phyloP scores from a whole-genome alignment of 2,888 invertebrate genomes.

The Cosmopolites sordidus region DNA sequence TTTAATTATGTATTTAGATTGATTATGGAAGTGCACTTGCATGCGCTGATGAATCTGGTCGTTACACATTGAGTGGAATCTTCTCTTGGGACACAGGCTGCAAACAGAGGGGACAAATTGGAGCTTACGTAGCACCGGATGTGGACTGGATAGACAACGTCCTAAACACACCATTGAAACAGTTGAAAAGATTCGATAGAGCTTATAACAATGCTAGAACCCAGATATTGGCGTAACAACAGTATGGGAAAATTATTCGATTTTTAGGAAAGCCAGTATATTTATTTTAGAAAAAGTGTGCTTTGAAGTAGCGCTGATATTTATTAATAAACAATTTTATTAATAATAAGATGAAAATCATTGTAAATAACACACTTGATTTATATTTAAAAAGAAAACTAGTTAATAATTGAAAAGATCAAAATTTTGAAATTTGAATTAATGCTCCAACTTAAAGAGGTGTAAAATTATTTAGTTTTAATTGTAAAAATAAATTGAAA shows the following conservation, averaged over 20 bases:
- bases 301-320: too few relatives aligned
- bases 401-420: too few relatives aligned
- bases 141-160: slow-evolving; percentile 48
- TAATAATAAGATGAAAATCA: too few relatives aligned
- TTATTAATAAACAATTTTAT: slow-evolving; percentile 1
- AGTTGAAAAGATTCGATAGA: slow-evolving; percentile 42
- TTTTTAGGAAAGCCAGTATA: background rate
- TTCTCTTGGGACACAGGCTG: slow-evolving; percentile 75
- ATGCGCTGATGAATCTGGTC: slow-evolving; percentile 66
- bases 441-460: too few relatives aligned
- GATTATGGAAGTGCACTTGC: slow-evolving; percentile 80
- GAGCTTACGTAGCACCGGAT: slow-evolving; percentile 49
- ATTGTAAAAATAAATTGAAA: too few relatives aligned
- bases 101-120: slow-evolving; percentile 47
- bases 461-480: too few relatives aligned
- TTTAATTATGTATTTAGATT: slow-evolving; percentile 38
- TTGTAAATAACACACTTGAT: too few relatives aligned
- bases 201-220: slow-evolving; percentile 25
- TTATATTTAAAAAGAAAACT: too few relatives aligned
- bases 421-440: too few relatives aligned
- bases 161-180: slow-evolving; percentile 43
- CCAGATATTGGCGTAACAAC: background rate
- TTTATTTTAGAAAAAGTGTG: background rate
- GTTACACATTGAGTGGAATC: slow-evolving; percentile 67
- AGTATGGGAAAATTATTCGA: background rate